These are phyloP conservation scores for Corythucha ciliata DNA, from an alignment of 2,888 invertebrate species.

Conservation along the genomic window DNA sequence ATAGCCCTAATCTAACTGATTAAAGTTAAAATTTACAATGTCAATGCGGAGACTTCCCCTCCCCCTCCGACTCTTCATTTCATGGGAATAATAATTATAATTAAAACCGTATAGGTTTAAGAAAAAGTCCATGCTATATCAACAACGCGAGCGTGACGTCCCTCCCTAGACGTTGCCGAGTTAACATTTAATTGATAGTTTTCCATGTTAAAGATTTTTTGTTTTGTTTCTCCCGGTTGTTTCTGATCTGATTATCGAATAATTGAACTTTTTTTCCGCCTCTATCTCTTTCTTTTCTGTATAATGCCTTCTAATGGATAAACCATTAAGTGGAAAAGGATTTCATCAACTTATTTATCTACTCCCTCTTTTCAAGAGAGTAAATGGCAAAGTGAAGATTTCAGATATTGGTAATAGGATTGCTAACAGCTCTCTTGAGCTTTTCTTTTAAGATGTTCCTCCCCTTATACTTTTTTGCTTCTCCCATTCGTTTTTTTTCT, in stretches of 20 bases:
- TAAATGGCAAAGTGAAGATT: constrained; percentile 26
- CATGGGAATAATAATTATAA: too few species aligned
- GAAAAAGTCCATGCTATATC: too few species aligned
- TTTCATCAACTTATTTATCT: constrained; percentile 30
- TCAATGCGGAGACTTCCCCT: constrained; percentile 16
- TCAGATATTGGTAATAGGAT: constrained; percentile 31
- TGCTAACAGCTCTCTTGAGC: constrained; percentile 22
- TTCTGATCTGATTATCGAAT: constrained; percentile 29
- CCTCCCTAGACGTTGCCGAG: too few species aligned
- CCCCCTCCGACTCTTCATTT: constrained; percentile 1
- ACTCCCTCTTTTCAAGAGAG: constrained; percentile 15
- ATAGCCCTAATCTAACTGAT: background rate
- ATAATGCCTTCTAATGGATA: constrained; percentile 30
- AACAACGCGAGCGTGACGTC: too few species aligned
- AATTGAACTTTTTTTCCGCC: constrained; percentile 30
- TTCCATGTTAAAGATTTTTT: too few species aligned
- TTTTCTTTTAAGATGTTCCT: constrained; percentile 18
- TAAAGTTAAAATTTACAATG: constrained; percentile 19
- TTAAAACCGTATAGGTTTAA: too few species aligned
- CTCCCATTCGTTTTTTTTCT: too few species aligned
- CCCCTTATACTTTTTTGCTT: too few species aligned
- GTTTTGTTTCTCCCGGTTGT: constrained; percentile 6
- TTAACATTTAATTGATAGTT: too few species aligned
- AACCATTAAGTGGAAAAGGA: constrained; percentile 29
- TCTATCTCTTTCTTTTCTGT: too few species aligned